These are phyloP conservation scores for Pelusios castaneus DNA, from an alignment of 2,113 vertebrate genomes.

Conservation along the genomic window DNA sequence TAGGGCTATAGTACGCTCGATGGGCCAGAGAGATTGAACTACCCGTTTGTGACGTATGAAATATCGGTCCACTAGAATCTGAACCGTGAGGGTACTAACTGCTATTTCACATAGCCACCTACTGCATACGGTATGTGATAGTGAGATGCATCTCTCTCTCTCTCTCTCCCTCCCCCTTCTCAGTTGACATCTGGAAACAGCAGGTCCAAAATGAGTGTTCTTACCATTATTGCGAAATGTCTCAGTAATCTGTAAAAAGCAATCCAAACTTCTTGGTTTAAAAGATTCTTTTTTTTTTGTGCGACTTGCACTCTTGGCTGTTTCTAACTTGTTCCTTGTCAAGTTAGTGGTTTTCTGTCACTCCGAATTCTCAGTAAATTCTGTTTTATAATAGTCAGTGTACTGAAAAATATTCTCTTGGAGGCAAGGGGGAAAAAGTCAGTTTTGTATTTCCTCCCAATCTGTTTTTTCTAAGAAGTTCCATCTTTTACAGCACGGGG, in stretches of 20 bases:
- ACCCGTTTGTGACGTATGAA: neutral
- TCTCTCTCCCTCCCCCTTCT: neutral
- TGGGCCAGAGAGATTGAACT: no score
- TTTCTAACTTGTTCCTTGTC: neutral
- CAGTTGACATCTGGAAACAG: neutral
- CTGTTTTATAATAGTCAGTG: neutral
- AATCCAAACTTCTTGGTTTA: neutral
- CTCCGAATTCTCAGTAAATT: neutral
- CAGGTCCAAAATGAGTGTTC: neutral
- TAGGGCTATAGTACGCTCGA: neutral
- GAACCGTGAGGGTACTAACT: neutral
- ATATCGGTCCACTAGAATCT: neutral
- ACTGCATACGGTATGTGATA: neutral
- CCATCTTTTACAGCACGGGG: neutral
- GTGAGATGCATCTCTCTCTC: neutral
- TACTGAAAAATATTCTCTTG: neutral
- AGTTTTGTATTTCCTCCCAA: neutral
- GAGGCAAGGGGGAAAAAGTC: neutral
- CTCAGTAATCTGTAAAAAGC: neutral
- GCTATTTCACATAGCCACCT: neutral
- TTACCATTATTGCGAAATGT: neutral
- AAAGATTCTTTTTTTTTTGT: neutral
- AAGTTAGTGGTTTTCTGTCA: neutral
- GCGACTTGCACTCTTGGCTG: neutral
- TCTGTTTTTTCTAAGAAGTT: constrained; percentile 21